phyloP scores from a whole-genome alignment of 2,888 invertebrate species.

The Coelopa pilipes region DNA sequence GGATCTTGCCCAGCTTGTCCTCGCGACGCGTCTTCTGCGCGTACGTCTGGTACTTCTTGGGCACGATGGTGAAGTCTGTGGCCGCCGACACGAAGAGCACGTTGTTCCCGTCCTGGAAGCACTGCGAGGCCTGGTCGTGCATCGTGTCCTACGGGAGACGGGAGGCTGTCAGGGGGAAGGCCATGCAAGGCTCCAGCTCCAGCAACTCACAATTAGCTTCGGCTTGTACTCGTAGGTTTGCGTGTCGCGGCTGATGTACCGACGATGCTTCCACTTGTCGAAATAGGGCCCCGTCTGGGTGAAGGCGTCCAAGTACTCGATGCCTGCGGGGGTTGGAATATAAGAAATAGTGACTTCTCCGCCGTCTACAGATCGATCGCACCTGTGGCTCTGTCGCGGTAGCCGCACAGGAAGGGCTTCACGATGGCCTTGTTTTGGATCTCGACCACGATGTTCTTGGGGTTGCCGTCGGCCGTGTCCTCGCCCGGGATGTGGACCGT shows the following conservation, averaged over 20 bases:
- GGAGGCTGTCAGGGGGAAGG: background rate
- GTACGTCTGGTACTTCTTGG: conserved; percentile 75
- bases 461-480: conserved; percentile 60
- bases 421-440: conserved; percentile 71
- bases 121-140: conserved; percentile 62
- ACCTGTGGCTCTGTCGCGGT: conserved; percentile 76
- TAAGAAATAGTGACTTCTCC: background rate
- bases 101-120: conserved; percentile 61
- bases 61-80: conserved; percentile 72
- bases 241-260: conserved; percentile 69
- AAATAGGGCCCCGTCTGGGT: conserved; percentile 76
- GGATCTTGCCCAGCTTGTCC: conserved; percentile 71
- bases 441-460: conserved; percentile 70
- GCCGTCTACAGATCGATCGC: conserved; percentile 45
- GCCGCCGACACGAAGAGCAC: conserved; percentile 70
- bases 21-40: conserved; percentile 72
- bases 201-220: conserved; percentile 65
- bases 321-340: conserved; percentile 58
- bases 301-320: conserved; percentile 82
- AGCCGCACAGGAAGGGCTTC: conserved; percentile 85
- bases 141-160: conserved; percentile 57
- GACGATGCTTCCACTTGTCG: conserved; percentile 55
- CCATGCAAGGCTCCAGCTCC: too few relatives aligned
- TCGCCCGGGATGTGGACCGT: conserved; percentile 69
- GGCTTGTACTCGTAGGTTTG: conserved; percentile 71